These are phyloP conservation scores for Cynoglossus semilaevis DNA, from an alignment of 2,113 vertebrate genomes.

Conservation along the genomic window DNA sequence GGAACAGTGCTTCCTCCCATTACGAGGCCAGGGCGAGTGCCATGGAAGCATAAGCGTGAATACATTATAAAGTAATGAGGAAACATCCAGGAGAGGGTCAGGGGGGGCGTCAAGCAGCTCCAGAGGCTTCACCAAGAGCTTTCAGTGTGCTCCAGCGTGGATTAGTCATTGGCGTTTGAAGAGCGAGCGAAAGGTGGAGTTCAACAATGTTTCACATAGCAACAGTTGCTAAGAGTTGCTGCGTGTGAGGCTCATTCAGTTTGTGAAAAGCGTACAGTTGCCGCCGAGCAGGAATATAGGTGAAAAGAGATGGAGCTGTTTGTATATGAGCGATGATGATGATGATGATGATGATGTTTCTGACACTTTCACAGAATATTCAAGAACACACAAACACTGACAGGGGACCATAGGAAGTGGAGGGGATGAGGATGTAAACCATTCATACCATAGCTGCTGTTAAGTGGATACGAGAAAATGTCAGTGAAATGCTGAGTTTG, in stretches of 20 bases:
- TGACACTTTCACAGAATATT: constrained; percentile 45
- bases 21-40: constrained; percentile 79
- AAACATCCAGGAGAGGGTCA: constrained; percentile 78
- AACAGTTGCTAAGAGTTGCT: constrained; percentile 78
- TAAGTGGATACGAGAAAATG: constrained; percentile 33
- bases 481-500: constrained; percentile 36
- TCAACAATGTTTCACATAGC: constrained; percentile 75
- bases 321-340: constrained; percentile 55
- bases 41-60: constrained; percentile 80
- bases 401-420: constrained; percentile 33
- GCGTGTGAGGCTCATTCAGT: constrained; percentile 47
- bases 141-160: constrained; percentile 67
- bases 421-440: constrained; percentile 37
- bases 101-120: constrained; percentile 60
- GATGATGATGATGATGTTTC: constrained; percentile 52
- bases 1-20: constrained; percentile 82
- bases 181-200: constrained; percentile 73
- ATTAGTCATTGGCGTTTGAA: constrained; percentile 75
- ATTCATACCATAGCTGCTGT: constrained; percentile 35
- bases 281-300: constrained; percentile 44
- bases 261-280: constrained; percentile 49
- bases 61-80: constrained; percentile 86
- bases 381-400: constrained; percentile 33
- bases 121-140: constrained; percentile 70
- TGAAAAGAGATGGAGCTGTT: constrained; percentile 49